Conservation (phyloP, 2,113 vertebrate species). For the Chamaetylas fuelleborni region DNA sequence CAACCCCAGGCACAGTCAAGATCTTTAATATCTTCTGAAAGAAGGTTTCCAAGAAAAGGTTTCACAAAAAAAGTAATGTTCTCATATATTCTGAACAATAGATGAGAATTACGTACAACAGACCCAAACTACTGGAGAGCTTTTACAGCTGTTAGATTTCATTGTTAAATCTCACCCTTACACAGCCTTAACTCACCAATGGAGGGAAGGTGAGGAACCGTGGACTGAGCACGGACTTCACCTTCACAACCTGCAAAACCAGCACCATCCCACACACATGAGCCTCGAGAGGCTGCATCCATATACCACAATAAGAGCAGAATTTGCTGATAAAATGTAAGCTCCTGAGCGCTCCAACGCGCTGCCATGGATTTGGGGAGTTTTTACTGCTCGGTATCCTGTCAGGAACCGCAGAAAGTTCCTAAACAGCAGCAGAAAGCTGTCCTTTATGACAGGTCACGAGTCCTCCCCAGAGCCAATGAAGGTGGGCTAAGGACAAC, state of each 20-base stretch:
- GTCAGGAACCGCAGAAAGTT: not conserved
- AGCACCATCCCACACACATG: fast-evolving
- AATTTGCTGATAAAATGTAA: fast-evolving
- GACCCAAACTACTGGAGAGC: fast-evolving
- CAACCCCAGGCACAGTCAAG: not conserved
- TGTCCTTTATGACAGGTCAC: fast-evolving
- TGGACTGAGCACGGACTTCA: fast-evolving
- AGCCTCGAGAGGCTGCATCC: not conserved
- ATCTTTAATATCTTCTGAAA: not conserved
- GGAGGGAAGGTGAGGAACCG: not conserved
- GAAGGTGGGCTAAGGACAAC: not conserved
- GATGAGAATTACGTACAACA: fast-evolving
- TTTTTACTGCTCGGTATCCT: not conserved
- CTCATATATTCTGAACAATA: not conserved
- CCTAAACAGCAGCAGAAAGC: not conserved
- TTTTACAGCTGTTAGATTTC: not conserved
- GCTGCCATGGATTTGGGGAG: no score
- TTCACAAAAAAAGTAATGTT: fast-evolving
- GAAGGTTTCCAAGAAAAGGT: not conserved
- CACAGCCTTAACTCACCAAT: fast-evolving
- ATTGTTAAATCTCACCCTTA: not conserved
- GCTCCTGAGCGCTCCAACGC: fast-evolving
- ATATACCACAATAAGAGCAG: fast-evolving
- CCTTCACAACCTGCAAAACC: not conserved
- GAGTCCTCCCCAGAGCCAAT: fast-evolving